Evolutionary conservation across 2,113 vertebrate genomes (phyloP).

Genomic region (Pungitius pungitius): DNA sequence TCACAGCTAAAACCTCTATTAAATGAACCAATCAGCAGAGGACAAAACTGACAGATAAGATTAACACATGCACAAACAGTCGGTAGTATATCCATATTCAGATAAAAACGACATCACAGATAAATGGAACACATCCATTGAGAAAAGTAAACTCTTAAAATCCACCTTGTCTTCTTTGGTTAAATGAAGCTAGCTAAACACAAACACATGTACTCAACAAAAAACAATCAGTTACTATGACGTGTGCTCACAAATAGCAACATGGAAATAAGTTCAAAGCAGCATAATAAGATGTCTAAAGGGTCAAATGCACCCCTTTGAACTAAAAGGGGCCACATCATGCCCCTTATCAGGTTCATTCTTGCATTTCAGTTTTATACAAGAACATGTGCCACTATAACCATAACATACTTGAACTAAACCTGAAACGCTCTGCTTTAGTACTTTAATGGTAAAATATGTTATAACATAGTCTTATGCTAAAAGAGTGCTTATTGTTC

Average conservation of each 20-base stretch:
- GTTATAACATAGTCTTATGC: too few relatives aligned
- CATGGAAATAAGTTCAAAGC: too few relatives aligned
- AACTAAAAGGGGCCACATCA: too few relatives aligned
- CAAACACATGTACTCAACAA: not conserved
- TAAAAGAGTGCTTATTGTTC: too few relatives aligned
- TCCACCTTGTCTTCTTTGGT: not conserved
- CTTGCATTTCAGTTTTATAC: too few relatives aligned
- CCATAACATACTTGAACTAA: too few relatives aligned
- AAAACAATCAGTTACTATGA: not conserved
- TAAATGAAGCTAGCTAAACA: not conserved
- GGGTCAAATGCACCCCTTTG: too few relatives aligned
- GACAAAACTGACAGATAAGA: constrained; percentile 13
- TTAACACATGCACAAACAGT: not conserved
- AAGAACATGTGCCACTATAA: too few relatives aligned
- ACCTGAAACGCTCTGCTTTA: too few relatives aligned
- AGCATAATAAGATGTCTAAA: not conserved
- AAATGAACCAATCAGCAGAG: constrained; percentile 22
- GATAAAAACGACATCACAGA: not conserved
- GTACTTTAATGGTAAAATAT: too few relatives aligned
- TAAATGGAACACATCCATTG: not conserved
- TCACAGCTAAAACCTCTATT: constrained; percentile 6
- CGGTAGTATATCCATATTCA: not conserved
- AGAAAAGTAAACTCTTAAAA: not conserved
- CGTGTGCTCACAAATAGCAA: not conserved
- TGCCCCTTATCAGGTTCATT: too few relatives aligned